Conservation (phyloP, 2,797 vertebrate genomes). For the Heliangelus exortis region DNA sequence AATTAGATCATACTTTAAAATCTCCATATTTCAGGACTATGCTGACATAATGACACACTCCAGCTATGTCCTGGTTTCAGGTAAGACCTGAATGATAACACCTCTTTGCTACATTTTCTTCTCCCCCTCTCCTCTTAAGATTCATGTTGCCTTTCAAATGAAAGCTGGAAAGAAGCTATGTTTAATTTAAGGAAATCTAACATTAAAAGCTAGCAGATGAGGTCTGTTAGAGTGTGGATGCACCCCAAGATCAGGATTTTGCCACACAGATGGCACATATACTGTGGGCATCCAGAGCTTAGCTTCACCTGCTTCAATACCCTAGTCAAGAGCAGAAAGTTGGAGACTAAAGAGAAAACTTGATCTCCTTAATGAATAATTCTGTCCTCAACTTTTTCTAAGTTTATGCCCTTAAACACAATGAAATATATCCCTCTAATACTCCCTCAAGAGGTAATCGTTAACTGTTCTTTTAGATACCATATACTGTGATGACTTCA, state of each 20-base stretch:
- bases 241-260: background rate
- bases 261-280: background rate
- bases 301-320: background rate
- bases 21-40: background rate
- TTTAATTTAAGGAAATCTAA: background rate
- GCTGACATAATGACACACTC: background rate
- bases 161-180: background rate
- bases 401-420: background rate
- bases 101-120: background rate
- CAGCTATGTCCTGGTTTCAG: background rate
- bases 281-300: background rate
- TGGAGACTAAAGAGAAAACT: background rate
- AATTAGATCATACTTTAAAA: background rate
- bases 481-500: background rate
- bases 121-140: rapidly evolving
- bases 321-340: background rate
- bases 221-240: background rate
- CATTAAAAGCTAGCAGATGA: background rate
- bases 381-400: background rate
- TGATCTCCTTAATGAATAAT: background rate
- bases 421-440: background rate
- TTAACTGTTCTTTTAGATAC: background rate
- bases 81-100: background rate
- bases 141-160: background rate
- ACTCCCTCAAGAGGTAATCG: background rate